These are phyloP conservation scores for Grammomys dolichurus DNA, from an alignment of 2,113 vertebrate genomes.

Conservation along the genomic window DNA sequence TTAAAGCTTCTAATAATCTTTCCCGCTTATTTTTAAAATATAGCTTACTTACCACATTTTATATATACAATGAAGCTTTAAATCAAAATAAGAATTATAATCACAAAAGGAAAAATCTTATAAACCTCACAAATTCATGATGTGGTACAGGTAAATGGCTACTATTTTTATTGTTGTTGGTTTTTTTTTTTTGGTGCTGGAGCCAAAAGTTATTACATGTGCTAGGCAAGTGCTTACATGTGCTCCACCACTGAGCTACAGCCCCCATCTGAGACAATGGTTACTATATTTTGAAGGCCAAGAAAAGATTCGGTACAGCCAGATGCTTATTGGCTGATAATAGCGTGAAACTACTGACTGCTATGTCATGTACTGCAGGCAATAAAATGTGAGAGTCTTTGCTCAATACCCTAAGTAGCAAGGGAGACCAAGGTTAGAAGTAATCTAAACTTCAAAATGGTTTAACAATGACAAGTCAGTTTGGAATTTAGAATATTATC, in stretches of 20 bases:
- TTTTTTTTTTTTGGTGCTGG: background rate
- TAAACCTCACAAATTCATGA: background rate
- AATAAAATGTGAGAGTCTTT: background rate
- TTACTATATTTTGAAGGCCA: background rate
- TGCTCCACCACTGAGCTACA: background rate
- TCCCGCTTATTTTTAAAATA: background rate
- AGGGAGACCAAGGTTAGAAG: background rate
- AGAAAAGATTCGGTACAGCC: background rate
- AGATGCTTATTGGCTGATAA: background rate
- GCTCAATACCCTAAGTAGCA: background rate
- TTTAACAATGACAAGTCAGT: constrained; percentile 13
- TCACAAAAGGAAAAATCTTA: background rate
- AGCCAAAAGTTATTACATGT: background rate
- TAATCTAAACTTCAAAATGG: constrained; percentile 25
- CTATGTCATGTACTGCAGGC: background rate
- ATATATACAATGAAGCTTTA: background rate
- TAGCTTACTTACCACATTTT: background rate
- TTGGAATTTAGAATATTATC: constrained; percentile 24
- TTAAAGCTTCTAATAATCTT: background rate
- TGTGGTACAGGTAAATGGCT: background rate
- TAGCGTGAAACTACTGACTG: background rate
- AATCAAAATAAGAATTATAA: constrained; percentile 17
- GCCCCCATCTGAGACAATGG: background rate
- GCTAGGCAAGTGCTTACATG: background rate
- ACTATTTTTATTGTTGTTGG: background rate